A percentile compares a stretch with the other conserved stretches of the same genome.
These are phyloP conservation scores for Ectemnius continuus DNA, from an alignment of 2,888 invertebrate genomes.

Conservation along the genomic window DNA sequence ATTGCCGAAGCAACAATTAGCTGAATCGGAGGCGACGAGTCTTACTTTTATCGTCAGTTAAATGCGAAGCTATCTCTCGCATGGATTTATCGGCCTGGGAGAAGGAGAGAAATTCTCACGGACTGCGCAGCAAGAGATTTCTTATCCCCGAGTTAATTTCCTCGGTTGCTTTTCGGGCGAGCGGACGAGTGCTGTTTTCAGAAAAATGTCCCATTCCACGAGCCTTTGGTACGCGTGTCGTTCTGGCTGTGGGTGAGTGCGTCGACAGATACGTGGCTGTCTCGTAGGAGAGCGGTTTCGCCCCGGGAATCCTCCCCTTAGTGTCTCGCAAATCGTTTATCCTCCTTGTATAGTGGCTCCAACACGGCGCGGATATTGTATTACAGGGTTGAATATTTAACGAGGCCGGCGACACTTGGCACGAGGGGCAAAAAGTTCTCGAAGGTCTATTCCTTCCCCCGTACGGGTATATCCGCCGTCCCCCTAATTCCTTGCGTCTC, in stretches of 20 bases:
- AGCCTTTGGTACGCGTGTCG: no score
- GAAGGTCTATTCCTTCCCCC: constrained; percentile 48
- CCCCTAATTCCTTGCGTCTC: constrained; percentile 67
- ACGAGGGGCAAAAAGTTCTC: constrained; percentile 61
- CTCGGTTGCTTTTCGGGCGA: background rate
- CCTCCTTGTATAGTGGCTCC: constrained; percentile 58
- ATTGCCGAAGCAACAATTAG: constrained; percentile 39
- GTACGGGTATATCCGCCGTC: constrained; percentile 49
- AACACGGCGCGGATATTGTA: constrained; percentile 77
- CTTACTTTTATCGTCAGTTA: constrained; percentile 28
- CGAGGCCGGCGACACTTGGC: constrained; percentile 72
- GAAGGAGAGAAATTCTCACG: constrained; percentile 1
- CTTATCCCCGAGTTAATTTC: background rate
- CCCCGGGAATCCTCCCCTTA: constrained; percentile 21
- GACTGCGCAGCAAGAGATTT: background rate
- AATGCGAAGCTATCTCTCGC: constrained; percentile 20
- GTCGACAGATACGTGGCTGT: background rate
- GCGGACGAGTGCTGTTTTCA: constrained; percentile 23
- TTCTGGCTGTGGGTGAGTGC: constrained; percentile 6
- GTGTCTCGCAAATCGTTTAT: constrained; percentile 63
- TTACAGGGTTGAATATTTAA: constrained; percentile 80
- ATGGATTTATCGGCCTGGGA: background rate
- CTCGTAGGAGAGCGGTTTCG: constrained; percentile 40
- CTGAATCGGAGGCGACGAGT: constrained; percentile 18
- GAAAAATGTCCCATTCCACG: constrained; percentile 20